These are phyloP conservation scores for Stictocephala bisonia DNA, from an alignment of 2,888 invertebrate species.

Conservation along the genomic window DNA sequence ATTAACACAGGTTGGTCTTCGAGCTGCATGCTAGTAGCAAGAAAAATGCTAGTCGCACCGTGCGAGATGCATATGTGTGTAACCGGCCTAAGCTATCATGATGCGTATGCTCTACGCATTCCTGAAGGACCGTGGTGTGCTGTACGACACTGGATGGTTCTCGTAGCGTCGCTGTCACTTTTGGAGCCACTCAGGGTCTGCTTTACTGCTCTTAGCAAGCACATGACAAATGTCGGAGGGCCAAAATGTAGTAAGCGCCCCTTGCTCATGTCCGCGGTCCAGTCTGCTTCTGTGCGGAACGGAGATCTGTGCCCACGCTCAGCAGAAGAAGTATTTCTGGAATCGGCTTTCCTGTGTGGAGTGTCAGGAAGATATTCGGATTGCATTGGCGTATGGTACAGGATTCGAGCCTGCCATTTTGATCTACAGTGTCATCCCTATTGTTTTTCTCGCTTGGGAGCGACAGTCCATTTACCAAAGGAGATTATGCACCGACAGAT, in stretches of 20 bases:
- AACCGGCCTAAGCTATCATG: too few relatives aligned
- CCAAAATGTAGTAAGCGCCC: slow-evolving; percentile 43
- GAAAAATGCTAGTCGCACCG: too few relatives aligned
- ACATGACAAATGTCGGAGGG: slow-evolving; percentile 57
- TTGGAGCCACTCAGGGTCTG: too few relatives aligned
- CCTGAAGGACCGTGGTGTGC: too few relatives aligned
- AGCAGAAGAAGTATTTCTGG: slow-evolving; percentile 48
- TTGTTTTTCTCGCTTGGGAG: slow-evolving; percentile 36
- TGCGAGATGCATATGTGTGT: too few relatives aligned
- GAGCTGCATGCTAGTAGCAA: too few relatives aligned
- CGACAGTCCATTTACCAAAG: too few relatives aligned
- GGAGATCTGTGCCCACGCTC: slow-evolving; percentile 44
- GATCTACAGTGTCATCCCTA: slow-evolving; percentile 59
- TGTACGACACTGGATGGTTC: too few relatives aligned
- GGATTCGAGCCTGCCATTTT: slow-evolving; percentile 57
- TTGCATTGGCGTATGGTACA: slow-evolving; percentile 55
- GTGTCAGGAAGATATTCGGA: slow-evolving; percentile 52
- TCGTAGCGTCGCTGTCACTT: too few relatives aligned
- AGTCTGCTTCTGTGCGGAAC: slow-evolving; percentile 54
- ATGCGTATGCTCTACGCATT: too few relatives aligned
- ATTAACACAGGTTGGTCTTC: too few relatives aligned
- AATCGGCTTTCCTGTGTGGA: slow-evolving; percentile 51
- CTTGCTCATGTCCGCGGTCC: slow-evolving; percentile 46
- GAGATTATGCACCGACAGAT: background rate
- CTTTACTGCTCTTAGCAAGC: too few relatives aligned